These are phyloP conservation scores for Phycodurus eques DNA, from an alignment of 2,113 vertebrate genomes.

Conservation along the genomic window DNA sequence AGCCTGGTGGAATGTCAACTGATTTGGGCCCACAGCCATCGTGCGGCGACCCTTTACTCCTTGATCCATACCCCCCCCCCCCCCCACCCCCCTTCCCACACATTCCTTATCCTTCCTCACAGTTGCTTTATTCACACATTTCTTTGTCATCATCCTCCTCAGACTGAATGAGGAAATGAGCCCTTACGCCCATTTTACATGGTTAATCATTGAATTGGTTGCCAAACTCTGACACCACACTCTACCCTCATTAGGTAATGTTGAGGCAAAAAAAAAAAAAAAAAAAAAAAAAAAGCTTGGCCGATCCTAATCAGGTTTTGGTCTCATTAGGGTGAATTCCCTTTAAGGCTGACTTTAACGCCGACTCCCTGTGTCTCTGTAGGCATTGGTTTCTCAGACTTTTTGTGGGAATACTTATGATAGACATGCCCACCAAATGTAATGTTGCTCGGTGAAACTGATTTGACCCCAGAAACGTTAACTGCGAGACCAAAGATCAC, in stretches of 20 bases:
- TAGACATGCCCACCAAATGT: no score
- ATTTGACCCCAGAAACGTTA: no score
- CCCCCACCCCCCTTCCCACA: neutral
- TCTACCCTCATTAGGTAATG: neutral
- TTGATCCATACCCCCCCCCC: neutral
- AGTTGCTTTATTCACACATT: conserved; percentile 3
- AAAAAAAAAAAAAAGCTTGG: neutral
- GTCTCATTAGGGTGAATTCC: no score
- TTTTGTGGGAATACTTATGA: no score
- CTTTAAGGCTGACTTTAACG: no score
- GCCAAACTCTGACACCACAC: neutral
- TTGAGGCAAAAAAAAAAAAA: neutral
- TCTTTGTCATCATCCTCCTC: neutral
- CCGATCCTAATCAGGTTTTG: no score
- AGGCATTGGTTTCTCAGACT: no score
- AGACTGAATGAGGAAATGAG: neutral
- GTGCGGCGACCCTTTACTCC: conserved; percentile 44
- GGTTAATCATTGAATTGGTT: neutral
- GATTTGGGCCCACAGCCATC: conserved; percentile 46
- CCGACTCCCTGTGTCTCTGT: no score
- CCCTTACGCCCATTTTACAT: neutral
- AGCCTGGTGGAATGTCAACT: conserved; percentile 58
- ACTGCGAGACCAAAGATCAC: no score
- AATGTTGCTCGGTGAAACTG: no score
- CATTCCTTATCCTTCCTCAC: neutral